Base-by-base conservation (phyloP, 2,888 invertebrate species). In the Tetrapedia diversipes region DNA sequence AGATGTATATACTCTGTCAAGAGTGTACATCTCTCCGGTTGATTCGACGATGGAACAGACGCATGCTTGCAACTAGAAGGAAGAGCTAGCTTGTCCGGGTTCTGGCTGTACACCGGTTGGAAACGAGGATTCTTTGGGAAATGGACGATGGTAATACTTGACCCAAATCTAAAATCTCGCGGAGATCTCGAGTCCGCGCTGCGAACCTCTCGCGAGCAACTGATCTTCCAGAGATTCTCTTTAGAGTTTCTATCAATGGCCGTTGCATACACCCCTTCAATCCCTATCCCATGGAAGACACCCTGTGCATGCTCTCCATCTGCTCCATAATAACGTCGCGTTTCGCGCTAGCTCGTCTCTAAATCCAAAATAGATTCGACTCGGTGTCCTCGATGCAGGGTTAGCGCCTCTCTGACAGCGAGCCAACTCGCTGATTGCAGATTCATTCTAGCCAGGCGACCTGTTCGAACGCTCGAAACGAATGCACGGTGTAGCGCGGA, bases 81-180 rank as follows among this genome's bases (percentile, higher is more conserved):
- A 43, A 43, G 43, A n/a, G 7, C n/a, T n/a, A n/a, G n/a, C n/a
- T n/a, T n/a, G 8, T 4, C 11, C 8, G 2, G 27, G 41, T 24
- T 24, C n/a, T 10, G 7, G 11, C 16, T 4, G 32, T 32, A 11
- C 27, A 37, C 1, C 8, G n/a, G 3, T 14, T 10, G n/a, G n/a
- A 41, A 3, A n/a, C n/a, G 53, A n/a, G 32, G 59, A 54, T 54
- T 66, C 65, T 24, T n/a, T 37, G 22, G n/a, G 19, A 24, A 34
- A 41, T 2, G 43, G 27, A 49, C 32, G 39, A n/a, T n/a, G n/a
- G n/a, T 61, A 78, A 67, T 56, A 45, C 73, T 78, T 79, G 86
- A 85, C 86, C 86, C 57, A 73, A 71, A 86, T 85, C 76, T 56
- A 43, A 43, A 59, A 86, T 77, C 64, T 68, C 61, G 57, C 45